These are phyloP conservation scores for Callipepla squamata DNA, from an alignment of 2,113 vertebrate genomes.

Conservation along the genomic window DNA sequence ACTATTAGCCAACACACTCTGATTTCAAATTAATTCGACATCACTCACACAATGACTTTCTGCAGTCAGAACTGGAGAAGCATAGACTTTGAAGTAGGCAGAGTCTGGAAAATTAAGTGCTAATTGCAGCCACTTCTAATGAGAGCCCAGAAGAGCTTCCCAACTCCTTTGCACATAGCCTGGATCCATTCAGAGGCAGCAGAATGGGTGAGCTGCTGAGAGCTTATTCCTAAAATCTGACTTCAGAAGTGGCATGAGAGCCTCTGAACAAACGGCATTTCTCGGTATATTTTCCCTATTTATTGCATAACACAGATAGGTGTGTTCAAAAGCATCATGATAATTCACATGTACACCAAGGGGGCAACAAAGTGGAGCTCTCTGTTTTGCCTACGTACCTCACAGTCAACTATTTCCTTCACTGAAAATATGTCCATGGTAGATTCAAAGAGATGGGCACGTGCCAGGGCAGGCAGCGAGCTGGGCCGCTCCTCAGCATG, in stretches of 20 bases:
- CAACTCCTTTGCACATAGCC: background rate
- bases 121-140: conserved; percentile 57
- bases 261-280: background rate
- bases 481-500: background rate
- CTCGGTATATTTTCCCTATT: background rate
- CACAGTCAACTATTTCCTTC: background rate
- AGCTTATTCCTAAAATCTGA: background rate
- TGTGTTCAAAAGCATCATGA: background rate
- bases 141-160: conserved; percentile 24
- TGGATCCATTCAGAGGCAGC: background rate
- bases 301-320: background rate
- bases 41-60: conserved; percentile 56
- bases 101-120: conserved; percentile 49
- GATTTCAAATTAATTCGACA: conserved; percentile 65
- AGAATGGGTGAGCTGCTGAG: conserved; percentile 12
- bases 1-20: conserved; percentile 54
- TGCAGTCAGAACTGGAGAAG: conserved; percentile 48
- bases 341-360: background rate
- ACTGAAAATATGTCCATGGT: background rate
- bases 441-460: background rate
- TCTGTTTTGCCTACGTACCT: background rate
- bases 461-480: background rate
- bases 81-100: conserved; percentile 48
- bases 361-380: background rate
- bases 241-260: background rate